Evolutionary conservation across 2,888 invertebrate genomes (phyloP).

Genomic region (Leistus spinibarbis): DNA sequence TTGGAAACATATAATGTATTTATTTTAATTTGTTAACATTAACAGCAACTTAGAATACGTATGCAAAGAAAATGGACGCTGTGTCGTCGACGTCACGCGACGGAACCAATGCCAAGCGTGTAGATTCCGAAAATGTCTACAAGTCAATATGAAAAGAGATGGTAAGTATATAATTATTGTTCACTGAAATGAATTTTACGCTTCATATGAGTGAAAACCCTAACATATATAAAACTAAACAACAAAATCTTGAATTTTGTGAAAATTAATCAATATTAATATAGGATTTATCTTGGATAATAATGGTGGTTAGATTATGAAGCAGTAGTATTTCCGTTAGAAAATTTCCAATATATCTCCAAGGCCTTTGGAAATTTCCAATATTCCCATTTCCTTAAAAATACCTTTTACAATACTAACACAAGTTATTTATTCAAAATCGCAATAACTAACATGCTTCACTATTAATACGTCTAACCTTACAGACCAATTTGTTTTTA

Average conservation of each 20-base stretch:
- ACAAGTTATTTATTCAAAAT: no score
- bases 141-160: constrained; percentile 92
- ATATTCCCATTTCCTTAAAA: no score
- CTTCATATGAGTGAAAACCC: no score
- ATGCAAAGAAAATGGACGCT: constrained; percentile 87
- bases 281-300: no score
- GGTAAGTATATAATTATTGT: constrained; percentile 64
- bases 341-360: no score
- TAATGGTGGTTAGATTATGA: no score
- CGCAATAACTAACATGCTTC: neutral
- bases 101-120: constrained; percentile 96
- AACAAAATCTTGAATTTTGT: no score
- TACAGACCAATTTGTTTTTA: neutral
- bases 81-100: constrained; percentile 89
- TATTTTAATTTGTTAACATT: neutral
- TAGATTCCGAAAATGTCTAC: constrained; percentile 87
- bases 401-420: no score
- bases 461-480: neutral
- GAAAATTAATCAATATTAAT: no score
- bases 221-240: no score
- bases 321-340: no score
- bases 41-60: constrained; percentile 86
- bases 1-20: neutral
- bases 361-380: no score
- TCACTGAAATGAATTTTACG: neutral